Evolutionary conservation across 2,888 invertebrate genomes (phyloP), one percentile per base, ranked within the genome.

Genomic region (Coenonympha arcania): DNA sequence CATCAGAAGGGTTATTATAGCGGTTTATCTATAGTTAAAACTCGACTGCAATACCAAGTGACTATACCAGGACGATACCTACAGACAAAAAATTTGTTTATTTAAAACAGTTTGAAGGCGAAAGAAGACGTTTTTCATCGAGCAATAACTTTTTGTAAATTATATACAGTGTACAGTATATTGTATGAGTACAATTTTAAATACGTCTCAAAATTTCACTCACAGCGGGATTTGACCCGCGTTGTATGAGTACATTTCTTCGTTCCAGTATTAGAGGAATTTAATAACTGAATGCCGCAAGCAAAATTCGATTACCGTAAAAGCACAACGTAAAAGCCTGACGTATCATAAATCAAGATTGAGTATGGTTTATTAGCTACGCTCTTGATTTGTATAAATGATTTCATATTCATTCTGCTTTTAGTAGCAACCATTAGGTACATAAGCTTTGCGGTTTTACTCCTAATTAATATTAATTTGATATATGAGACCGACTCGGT

Each of bases 251-350:
- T 26, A 26, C 8, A 31, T 13, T 31, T 18, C 18, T 19, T 18
- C 16, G 9, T 34, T 34, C n/a, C 34, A 34, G n/a, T 18, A 34
- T 34, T 34, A 34, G n/a, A n/a, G n/a, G n/a, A 34, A 34, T 18
- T 34, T 41, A 24, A n/a, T 44, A 24, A 24, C 37, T 37, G 36
- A 11, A 37, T 37, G 37, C 28, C 46, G 44, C 37, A 46, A 37
- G 36, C 36, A 26, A 37, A 46, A 46, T 37, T 37, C 20, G 37
- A 46, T 37, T 46, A 30, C 37, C 28, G 36, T 46, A 46, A 45
- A 36, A 45, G 36, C 36, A 18, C 26, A 26, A 36, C 24, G 26
- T 36, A 36, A n/a, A 36, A 45, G 36, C 36, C 28, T 36, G 36
- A 36, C 24, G 26, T 36, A 36, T 40, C 26, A 11, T 26, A 40